Percentiles rank a stretch among this genome's conserved stretches.
phyloP scores from a whole-genome alignment of 2,113 vertebrate genomes.

The Strigops habroptila region DNA sequence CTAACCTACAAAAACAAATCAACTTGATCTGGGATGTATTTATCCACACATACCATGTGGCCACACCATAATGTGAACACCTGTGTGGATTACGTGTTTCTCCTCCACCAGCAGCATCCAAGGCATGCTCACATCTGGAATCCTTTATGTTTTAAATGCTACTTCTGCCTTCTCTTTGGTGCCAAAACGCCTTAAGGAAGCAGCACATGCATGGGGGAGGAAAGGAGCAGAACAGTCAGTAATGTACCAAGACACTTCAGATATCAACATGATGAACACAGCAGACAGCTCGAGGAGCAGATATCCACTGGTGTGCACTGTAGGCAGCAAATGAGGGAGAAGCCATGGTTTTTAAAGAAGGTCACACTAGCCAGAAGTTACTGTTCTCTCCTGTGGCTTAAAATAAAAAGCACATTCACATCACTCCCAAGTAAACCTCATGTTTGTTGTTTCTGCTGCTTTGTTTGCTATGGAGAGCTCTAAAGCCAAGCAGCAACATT shows the following conservation, averaged over 20 bases:
- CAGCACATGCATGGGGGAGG: not conserved
- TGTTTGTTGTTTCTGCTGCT: not conserved
- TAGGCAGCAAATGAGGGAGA: not conserved
- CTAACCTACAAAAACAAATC: not conserved
- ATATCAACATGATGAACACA: not conserved
- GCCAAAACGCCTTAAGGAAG: not conserved
- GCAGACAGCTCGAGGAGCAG: not conserved
- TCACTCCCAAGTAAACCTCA: not conserved
- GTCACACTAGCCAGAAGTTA: not conserved
- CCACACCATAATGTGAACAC: not conserved
- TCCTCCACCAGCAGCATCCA: not conserved
- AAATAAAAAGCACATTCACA: not conserved
- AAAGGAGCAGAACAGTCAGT: not conserved
- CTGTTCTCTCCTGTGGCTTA: not conserved
- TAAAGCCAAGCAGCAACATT: not conserved
- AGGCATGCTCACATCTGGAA: constrained; percentile 24
- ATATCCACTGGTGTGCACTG: rapidly evolving
- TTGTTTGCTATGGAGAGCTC: not conserved
- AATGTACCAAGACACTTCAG: not conserved
- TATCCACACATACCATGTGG: not conserved
- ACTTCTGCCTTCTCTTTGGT: not conserved
- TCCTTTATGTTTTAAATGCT: not conserved
- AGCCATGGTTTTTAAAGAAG: not conserved
- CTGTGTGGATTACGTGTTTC: not conserved
- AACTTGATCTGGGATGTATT: constrained; percentile 5